Base-by-base conservation (phyloP, 2,797 vertebrate species). In the Poecile montanus region DNA sequence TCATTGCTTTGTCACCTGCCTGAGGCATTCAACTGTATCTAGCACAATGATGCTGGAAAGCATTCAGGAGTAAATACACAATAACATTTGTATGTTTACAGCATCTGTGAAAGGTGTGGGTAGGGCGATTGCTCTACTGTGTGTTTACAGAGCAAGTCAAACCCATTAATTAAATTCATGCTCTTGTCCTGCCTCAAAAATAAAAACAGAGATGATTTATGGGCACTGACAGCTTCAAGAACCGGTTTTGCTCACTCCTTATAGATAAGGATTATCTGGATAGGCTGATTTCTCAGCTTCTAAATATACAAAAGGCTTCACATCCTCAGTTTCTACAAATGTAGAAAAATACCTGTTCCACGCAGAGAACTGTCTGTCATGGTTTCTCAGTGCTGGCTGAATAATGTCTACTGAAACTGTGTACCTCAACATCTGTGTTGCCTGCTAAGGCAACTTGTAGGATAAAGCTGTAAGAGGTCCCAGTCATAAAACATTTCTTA, bases 131-230 rank as follows among this genome's bases (percentile, higher is more conserved):
- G 62, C 74, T 89, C 67, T 84, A 34, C 91, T 73, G 22, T 63
- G 34, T 76, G 50, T 85, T 96, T 92, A 67, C 77, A 95, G 77
- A 92, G 82, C 57, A 82, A 95, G 92, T 92, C 61, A 73, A 93
- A 93, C 36, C 63, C 74, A 90, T 94, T 89, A 93, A 96, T 94
- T 93, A 91, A 93, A 93, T 85, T 86, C 57, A 89, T 65, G 36
- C 19, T 95, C 89, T 74, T 93, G 61, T 95, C 85, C 50, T 80
- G 42, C 51, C 86, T 91, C 74, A 80, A 85, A 94, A 93, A 63
- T 32, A 65, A 91, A 95, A 93, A 15, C 67, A 81, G 17, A 70
- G 19, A n/a, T 84, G 73, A 96, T 95, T 96, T 87, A 94, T 77
- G 77, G 36, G 29, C 44, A 65, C 48, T 77, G 81, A 74, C 78